phyloP scores from a whole-genome alignment of 2,888 invertebrate species.

The Argyresthia albistria region DNA sequence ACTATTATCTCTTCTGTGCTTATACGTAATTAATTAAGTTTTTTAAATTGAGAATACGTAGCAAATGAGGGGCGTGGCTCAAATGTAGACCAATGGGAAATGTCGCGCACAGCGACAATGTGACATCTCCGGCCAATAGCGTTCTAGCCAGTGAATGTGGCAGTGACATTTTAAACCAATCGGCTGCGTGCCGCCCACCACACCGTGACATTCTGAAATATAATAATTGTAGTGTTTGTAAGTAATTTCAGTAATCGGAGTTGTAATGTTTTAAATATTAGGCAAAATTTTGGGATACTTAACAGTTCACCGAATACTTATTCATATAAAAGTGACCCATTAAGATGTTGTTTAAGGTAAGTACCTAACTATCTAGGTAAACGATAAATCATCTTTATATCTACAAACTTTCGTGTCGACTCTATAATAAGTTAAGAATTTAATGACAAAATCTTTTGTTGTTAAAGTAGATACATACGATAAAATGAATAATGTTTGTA shows the following conservation, averaged over 20 bases:
- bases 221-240: neutral
- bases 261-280: neutral
- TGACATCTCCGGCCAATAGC: conserved; percentile 62
- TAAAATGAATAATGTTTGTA: too few species aligned
- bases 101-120: conserved; percentile 60
- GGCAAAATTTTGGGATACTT: too few species aligned
- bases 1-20: too few species aligned
- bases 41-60: conserved; percentile 19
- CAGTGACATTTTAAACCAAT: conserved; percentile 58
- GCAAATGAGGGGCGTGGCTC: conserved; percentile 38
- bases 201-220: conserved; percentile 16
- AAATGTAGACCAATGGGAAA: conserved; percentile 34
- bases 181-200: conserved; percentile 36
- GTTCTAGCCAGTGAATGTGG: conserved; percentile 28
- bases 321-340: too few species aligned
- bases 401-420: too few species aligned
- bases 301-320: too few species aligned
- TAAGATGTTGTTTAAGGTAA: too few species aligned
- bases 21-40: neutral
- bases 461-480: too few species aligned
- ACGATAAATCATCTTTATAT: too few species aligned
- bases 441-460: too few species aligned
- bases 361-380: too few species aligned
- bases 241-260: neutral
- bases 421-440: too few species aligned